phyloP scores from a whole-genome alignment of 2,888 invertebrate species.

The Drosophila rellima region DNA sequence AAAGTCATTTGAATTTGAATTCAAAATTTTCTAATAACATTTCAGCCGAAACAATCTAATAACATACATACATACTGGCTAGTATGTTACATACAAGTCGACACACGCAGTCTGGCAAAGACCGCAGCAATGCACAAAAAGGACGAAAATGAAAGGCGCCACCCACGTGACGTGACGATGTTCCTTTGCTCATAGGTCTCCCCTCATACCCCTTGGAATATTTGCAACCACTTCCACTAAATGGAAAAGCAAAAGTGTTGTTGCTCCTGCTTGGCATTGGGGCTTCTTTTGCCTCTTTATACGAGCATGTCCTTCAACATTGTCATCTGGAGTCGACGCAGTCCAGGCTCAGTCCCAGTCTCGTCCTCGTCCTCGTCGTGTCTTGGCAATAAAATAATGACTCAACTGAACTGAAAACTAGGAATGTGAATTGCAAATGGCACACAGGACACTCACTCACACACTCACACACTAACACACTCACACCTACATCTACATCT shows the following conservation, averaged over 20 bases:
- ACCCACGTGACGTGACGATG: slow-evolving; percentile 63
- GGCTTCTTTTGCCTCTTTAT: slow-evolving; percentile 38
- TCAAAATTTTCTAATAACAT: slow-evolving; percentile 82
- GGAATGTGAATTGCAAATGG: slow-evolving; percentile 81
- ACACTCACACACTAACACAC: slow-evolving; percentile 32
- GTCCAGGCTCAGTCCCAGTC: slow-evolving; percentile 34
- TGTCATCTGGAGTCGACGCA: slow-evolving; percentile 70
- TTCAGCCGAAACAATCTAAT: slow-evolving; percentile 80
- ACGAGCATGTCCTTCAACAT: slow-evolving; percentile 48
- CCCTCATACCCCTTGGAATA: background rate
- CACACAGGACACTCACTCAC: slow-evolving; percentile 57
- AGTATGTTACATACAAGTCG: slow-evolving; percentile 12
- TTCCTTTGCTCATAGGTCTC: slow-evolving; percentile 22
- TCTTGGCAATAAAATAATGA: slow-evolving; percentile 83
- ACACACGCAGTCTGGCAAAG: slow-evolving; percentile 37
- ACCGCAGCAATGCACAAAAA: slow-evolving; percentile 52
- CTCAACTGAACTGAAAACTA: slow-evolving; percentile 83
- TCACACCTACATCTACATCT: slow-evolving; percentile 19
- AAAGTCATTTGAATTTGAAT: slow-evolving; percentile 82
- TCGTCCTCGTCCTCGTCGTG: slow-evolving; percentile 45
- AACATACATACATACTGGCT: slow-evolving; percentile 43
- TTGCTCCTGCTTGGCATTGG: slow-evolving; percentile 30
- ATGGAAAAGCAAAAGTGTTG: slow-evolving; percentile 78
- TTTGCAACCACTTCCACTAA: slow-evolving; percentile 24
- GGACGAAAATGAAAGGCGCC: slow-evolving; percentile 67